Evolutionary conservation across 2,888 invertebrate species (phyloP).

Genomic region (Cetonia aurata): DNA sequence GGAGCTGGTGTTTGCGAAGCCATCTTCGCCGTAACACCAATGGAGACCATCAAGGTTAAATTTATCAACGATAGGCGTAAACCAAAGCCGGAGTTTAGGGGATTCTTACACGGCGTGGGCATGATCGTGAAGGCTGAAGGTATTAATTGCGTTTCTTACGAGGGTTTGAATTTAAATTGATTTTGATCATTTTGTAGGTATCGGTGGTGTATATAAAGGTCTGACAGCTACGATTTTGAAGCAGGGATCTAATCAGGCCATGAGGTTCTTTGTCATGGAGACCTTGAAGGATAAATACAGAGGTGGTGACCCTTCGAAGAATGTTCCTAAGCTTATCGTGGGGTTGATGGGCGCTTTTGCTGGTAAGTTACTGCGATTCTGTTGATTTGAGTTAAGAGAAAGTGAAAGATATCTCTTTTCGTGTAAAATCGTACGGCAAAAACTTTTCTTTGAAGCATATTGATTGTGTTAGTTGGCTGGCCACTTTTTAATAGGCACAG

Average conservation of each 20-base stretch:
- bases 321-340: slow-evolving; percentile 87
- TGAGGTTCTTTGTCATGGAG: slow-evolving; percentile 98
- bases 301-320: slow-evolving; percentile 86
- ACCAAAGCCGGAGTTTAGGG: slow-evolving; percentile 88
- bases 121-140: slow-evolving; percentile 88
- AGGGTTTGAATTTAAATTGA: not conserved
- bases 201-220: slow-evolving; percentile 92
- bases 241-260: slow-evolving; percentile 98
- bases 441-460: no score
- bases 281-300: slow-evolving; percentile 92
- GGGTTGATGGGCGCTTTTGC: slow-evolving; percentile 95
- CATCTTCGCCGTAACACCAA: slow-evolving; percentile 96
- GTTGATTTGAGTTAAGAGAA: no score
- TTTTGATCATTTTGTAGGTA: slow-evolving; percentile 24
- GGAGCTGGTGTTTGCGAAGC: slow-evolving; percentile 97
- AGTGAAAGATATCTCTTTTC: no score
- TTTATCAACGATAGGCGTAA: slow-evolving; percentile 98
- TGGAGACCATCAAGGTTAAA: slow-evolving; percentile 99
- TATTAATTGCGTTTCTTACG: not conserved
- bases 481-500: no score
- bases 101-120: slow-evolving; percentile 94
- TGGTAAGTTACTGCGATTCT: slow-evolving; percentile 67
- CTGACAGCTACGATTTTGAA: slow-evolving; percentile 95
- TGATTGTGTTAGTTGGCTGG: no score
- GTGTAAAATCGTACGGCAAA: no score